These are phyloP conservation scores for Pristionchus arcanus DNA, from an alignment of 2,888 invertebrate species.

Conservation along the genomic window DNA sequence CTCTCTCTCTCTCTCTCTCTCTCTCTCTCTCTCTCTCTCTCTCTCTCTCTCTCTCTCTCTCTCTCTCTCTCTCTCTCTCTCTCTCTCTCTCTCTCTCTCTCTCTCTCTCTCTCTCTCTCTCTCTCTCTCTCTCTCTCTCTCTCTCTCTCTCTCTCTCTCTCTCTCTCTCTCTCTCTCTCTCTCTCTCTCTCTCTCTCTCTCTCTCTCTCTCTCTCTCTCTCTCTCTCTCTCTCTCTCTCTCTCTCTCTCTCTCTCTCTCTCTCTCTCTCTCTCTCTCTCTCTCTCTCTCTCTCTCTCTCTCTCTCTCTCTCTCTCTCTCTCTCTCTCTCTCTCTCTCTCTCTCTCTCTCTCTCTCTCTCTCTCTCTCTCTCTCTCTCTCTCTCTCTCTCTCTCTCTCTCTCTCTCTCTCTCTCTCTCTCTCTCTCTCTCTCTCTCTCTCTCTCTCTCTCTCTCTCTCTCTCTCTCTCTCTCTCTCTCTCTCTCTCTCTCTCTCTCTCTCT, in stretches of 20 bases:
- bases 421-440: too few relatives aligned
- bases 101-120: constrained; percentile 11
- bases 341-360: neutral
- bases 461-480: neutral
- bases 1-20: neutral
- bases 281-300: neutral
- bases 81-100: neutral
- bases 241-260: too few relatives aligned
- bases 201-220: neutral
- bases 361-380: constrained; percentile 4
- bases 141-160: too few relatives aligned
- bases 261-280: neutral
- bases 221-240: too few relatives aligned
- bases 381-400: neutral
- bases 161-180: too few relatives aligned
- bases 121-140: neutral
- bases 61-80: too few relatives aligned
- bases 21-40: constrained; percentile 2
- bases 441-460: constrained; percentile 11
- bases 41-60: neutral
- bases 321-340: too few relatives aligned
- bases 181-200: constrained; percentile 15
- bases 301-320: neutral
- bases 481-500: too few relatives aligned
- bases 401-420: too few relatives aligned